These are phyloP conservation scores for Horisme vitalbata DNA, from an alignment of 2,888 invertebrate species.

Conservation along the genomic window DNA sequence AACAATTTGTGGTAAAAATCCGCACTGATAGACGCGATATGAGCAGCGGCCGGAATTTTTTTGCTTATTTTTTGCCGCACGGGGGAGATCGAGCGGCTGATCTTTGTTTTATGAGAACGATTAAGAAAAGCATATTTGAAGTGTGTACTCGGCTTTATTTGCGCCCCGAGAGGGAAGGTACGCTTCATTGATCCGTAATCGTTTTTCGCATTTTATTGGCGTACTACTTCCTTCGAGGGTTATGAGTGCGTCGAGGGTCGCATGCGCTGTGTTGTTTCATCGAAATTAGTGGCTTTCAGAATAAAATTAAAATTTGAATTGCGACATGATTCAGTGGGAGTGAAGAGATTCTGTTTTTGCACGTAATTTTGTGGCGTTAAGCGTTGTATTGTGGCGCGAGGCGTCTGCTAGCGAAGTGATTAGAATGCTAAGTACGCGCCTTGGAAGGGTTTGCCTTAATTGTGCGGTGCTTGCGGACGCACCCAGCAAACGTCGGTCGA, in stretches of 20 bases:
- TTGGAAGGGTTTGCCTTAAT: constrained; percentile 71
- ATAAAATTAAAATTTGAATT: constrained; percentile 54
- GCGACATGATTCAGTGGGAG: constrained; percentile 57
- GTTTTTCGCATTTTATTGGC: constrained; percentile 79
- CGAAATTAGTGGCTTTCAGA: constrained; percentile 54
- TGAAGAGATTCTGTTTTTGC: constrained; percentile 60
- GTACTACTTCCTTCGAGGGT: constrained; percentile 59
- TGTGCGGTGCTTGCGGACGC: constrained; percentile 63
- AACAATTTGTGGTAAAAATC: constrained; percentile 77
- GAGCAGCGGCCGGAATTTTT: constrained; percentile 71
- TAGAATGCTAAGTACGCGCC: constrained; percentile 73
- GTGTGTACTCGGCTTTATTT: constrained; percentile 81
- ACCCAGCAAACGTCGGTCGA: constrained; percentile 45
- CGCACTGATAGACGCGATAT: constrained; percentile 70
- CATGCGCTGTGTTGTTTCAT: constrained; percentile 48
- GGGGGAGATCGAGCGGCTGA: constrained; percentile 73
- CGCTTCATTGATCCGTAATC: constrained; percentile 82
- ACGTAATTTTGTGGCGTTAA: constrained; percentile 72
- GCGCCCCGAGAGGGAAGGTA: constrained; percentile 75
- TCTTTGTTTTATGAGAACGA: constrained; percentile 84
- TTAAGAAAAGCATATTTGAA: constrained; percentile 84
- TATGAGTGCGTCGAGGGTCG: constrained; percentile 57
- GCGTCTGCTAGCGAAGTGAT: constrained; percentile 64
- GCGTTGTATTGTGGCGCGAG: constrained; percentile 67
- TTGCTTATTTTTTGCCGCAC: constrained; percentile 60